These are phyloP conservation scores for Harlomillsia oculata DNA, from an alignment of 1,140 invertebrate genomes.

Conservation along the genomic window DNA sequence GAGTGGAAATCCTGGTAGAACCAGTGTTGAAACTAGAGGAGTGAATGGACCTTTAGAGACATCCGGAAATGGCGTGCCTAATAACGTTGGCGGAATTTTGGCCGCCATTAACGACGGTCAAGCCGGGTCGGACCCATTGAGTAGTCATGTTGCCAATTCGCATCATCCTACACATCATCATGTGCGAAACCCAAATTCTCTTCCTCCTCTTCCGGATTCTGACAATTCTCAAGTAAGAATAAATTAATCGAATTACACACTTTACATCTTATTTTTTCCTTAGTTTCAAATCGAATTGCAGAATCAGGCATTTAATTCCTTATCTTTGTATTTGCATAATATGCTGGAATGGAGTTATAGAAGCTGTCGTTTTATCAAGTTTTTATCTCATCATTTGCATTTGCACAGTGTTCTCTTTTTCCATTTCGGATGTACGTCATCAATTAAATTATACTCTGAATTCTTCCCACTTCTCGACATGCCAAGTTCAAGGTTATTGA, in stretches of 20 bases:
- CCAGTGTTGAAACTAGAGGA: constrained; percentile 18
- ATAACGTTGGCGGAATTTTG: constrained; percentile 8
- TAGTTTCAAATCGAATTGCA: background rate
- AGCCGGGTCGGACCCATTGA: constrained; percentile 3
- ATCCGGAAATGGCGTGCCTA: constrained; percentile 14
- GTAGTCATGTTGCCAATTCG: constrained; percentile 19
- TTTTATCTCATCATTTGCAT: too few species aligned
- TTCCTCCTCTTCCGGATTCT: constrained; percentile 32
- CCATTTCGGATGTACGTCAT: too few species aligned
- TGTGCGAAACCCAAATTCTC: constrained; percentile 33
- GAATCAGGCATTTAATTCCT: too few species aligned
- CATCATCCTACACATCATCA: constrained; percentile 24
- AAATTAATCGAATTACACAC: constrained; percentile 10
- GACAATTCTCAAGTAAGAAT: constrained; percentile 35
- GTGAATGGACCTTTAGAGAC: constrained; percentile 14
- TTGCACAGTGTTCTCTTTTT: too few species aligned
- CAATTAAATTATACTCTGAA: too few species aligned
- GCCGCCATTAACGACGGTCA: constrained; percentile 16
- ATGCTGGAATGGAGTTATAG: too few species aligned
- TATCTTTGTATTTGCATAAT: too few species aligned
- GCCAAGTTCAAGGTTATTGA: too few species aligned
- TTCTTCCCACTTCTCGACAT: too few species aligned
- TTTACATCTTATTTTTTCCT: constrained; percentile 7
- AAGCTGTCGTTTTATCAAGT: too few species aligned
- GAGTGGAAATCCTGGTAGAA: constrained; percentile 20